These are phyloP conservation scores for Hetaerina americana DNA, from an alignment of 1,140 invertebrate species.

Conservation along the genomic window DNA sequence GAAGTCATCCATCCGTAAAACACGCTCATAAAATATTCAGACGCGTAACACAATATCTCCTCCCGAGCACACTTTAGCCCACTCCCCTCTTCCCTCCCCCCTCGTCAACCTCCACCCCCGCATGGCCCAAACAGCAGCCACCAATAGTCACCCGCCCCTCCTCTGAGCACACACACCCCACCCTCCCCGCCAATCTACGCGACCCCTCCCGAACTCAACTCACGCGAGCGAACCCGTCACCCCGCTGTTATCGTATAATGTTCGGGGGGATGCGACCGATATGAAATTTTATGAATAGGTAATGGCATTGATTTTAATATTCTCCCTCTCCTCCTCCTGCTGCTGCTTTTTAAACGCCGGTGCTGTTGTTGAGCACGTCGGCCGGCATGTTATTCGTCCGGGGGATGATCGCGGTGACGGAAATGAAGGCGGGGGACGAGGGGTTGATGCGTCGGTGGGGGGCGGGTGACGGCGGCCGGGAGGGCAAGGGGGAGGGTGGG, in stretches of 20 bases:
- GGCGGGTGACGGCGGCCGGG: not conserved
- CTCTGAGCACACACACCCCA: too few species aligned
- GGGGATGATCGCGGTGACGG: constrained; percentile 8
- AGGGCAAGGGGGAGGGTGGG: too few species aligned
- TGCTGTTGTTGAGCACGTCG: too few species aligned
- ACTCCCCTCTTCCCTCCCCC: constrained; percentile 21
- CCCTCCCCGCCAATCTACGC: too few species aligned
- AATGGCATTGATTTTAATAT: constrained; percentile 20
- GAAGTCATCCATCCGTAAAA: not conserved
- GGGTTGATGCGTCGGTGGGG: not conserved
- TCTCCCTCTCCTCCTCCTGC: constrained; percentile 13
- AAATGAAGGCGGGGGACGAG: not conserved
- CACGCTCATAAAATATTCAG: constrained; percentile 21
- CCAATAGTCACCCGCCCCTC: too few species aligned
- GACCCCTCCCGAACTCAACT: constrained; percentile 35
- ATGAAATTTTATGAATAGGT: constrained; percentile 22
- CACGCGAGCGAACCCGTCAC: constrained; percentile 28
- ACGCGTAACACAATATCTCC: constrained; percentile 21
- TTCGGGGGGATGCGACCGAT: constrained; percentile 9
- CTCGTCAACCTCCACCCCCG: constrained; percentile 7
- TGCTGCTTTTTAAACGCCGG: too few species aligned
- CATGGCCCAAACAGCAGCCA: too few species aligned
- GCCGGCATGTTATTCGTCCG: too few species aligned
- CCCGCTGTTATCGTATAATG: constrained; percentile 17
- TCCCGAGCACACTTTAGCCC: not conserved